phyloP scores from a whole-genome alignment of 2,888 invertebrate species.

The Trachelus troglodyta region DNA sequence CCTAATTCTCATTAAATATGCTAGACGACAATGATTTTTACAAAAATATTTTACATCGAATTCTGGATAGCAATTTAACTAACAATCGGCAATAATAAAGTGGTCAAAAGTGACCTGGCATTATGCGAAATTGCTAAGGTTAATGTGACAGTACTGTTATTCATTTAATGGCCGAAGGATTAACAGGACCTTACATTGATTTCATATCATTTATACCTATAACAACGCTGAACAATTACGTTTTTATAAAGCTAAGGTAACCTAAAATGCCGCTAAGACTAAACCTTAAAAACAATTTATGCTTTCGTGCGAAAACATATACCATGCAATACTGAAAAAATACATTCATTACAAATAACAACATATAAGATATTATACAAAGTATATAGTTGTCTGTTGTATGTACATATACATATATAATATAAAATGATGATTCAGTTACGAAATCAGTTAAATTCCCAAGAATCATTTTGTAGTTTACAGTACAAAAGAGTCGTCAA shows the following conservation, averaged over 20 bases:
- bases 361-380: conserved; percentile 8
- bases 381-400: conserved; percentile 6
- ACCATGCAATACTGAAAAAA: not conserved
- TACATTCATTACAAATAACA: not conserved
- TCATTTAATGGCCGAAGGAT: not conserved
- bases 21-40: not conserved
- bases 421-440: not conserved
- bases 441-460: not conserved
- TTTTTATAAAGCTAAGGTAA: not conserved
- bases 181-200: not conserved
- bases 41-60: not conserved
- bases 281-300: not conserved
- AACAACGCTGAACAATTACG: not conserved
- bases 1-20: not conserved
- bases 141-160: not conserved
- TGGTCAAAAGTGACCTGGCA: not conserved
- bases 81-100: not conserved
- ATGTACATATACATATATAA: not conserved
- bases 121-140: not conserved
- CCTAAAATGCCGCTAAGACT: not conserved
- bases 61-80: not conserved
- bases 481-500: not conserved
- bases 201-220: not conserved
- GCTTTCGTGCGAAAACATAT: not conserved
- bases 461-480: not conserved